Conservation (phyloP, 1,140 invertebrate genomes). For the silkworm (Bombyx mori) region DNA sequence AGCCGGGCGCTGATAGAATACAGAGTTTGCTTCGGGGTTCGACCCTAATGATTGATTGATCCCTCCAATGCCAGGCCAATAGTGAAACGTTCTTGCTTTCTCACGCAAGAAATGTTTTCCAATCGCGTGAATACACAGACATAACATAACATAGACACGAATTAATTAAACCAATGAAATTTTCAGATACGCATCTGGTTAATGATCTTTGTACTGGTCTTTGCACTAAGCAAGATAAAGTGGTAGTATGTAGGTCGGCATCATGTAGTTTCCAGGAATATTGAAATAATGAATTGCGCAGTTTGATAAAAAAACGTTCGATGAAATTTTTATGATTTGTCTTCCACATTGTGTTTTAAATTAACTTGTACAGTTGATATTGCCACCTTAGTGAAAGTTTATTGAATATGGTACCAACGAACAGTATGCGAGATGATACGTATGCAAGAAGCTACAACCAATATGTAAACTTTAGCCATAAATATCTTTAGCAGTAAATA, state of each 20-base stretch:
- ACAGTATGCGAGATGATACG: no score
- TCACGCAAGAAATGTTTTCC: background rate
- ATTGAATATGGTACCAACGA: no score
- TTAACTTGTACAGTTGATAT: no score
- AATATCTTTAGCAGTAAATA: no score
- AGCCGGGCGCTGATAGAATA: constrained; percentile 46
- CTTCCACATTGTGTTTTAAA: no score
- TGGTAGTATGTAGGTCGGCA: constrained; percentile 17
- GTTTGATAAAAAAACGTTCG: constrained; percentile 1
- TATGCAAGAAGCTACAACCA: no score
- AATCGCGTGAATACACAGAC: constrained; percentile 3
- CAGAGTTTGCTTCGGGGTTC: constrained; percentile 29
- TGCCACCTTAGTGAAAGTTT: no score
- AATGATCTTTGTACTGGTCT: constrained; percentile 12
- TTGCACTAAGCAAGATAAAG: constrained; percentile 23
- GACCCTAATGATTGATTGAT: constrained; percentile 49
- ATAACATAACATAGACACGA: constrained; percentile 1
- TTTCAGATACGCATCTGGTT: background rate
- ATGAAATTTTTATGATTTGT: no score
- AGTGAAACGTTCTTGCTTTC: constrained; percentile 21
- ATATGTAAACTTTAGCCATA: no score
- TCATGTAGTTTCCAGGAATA: constrained; percentile 28
- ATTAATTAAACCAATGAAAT: constrained; percentile 1
- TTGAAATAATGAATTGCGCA: constrained; percentile 20
- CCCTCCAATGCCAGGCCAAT: constrained; percentile 27